phyloP scores from a whole-genome alignment of 1,140 invertebrate genomes.

The Contarinia nasturtii region DNA sequence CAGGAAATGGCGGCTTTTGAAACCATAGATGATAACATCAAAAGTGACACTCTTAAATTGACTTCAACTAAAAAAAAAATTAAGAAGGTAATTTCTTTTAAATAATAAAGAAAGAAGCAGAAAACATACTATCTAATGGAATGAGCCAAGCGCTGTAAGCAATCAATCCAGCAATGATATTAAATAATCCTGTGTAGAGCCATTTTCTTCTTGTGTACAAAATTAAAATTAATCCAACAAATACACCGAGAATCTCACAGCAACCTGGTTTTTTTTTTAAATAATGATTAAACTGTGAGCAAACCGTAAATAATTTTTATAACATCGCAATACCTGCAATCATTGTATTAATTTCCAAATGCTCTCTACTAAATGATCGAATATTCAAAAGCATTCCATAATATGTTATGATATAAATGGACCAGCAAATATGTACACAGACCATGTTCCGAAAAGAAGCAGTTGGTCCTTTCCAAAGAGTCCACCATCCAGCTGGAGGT shows the following conservation, averaged over 20 bases:
- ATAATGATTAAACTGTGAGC: too few relatives aligned
- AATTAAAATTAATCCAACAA: slow-evolving; percentile 22
- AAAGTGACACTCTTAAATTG: slow-evolving; percentile 14
- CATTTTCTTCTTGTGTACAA: slow-evolving; percentile 18
- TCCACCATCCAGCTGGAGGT: slow-evolving; percentile 12
- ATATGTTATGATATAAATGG: slow-evolving; percentile 23
- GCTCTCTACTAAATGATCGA: slow-evolving; percentile 21
- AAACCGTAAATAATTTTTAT: too few relatives aligned
- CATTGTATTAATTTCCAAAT: slow-evolving; percentile 22
- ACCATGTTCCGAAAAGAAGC: slow-evolving; percentile 15
- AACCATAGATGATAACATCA: slow-evolving; percentile 22
- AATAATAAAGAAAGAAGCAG: background rate
- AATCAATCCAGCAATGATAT: slow-evolving; percentile 17
- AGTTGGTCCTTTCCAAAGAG: slow-evolving; percentile 16
- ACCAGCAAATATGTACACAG: slow-evolving; percentile 16
- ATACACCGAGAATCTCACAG: slow-evolving; percentile 21
- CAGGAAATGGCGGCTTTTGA: slow-evolving; percentile 21
- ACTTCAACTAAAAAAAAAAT: slow-evolving; percentile 9
- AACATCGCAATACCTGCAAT: too few relatives aligned
- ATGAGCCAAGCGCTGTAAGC: slow-evolving; percentile 20
- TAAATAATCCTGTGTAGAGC: slow-evolving; percentile 20
- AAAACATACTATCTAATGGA: slow-evolving; percentile 11
- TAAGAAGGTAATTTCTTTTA: background rate
- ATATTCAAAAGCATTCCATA: slow-evolving; percentile 26
- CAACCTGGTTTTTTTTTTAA: too few relatives aligned